Evolutionary conservation across 2,113 vertebrate species (phyloP).

Genomic region (Pagrus major): DNA sequence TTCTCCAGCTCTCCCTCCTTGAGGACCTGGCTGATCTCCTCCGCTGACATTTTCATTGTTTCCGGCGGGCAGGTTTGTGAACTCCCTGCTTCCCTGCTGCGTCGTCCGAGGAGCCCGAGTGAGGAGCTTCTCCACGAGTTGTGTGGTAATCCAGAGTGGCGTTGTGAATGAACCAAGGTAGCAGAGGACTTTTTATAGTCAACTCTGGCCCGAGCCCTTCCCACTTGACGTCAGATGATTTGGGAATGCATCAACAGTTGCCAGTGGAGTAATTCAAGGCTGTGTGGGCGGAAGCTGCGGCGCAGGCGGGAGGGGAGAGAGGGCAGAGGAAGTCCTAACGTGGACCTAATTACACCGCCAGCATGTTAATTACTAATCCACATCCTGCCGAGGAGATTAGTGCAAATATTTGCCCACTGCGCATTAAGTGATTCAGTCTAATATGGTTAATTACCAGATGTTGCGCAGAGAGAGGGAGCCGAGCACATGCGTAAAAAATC

Average conservation of each 20-base stretch:
- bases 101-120: conserved; percentile 42
- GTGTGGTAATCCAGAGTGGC: conserved; percentile 68
- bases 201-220: conserved; percentile 48
- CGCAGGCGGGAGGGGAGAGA: conserved; percentile 21
- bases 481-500: conserved; percentile 8
- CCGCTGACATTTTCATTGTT: conserved; percentile 88
- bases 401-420: conserved; percentile 59
- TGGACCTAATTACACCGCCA: conserved; percentile 60
- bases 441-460: conserved; percentile 35
- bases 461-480: not conserved
- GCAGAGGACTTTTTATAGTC: conserved; percentile 53
- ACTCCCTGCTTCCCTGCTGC: conserved; percentile 7
- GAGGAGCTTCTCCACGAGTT: conserved; percentile 45
- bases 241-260: conserved; percentile 76
- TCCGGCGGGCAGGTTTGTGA: not conserved
- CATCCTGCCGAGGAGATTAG: conserved; percentile 57
- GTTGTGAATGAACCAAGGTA: conserved; percentile 66
- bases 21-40: conserved; percentile 84
- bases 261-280: conserved; percentile 73
- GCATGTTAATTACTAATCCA: conserved; percentile 74
- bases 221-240: conserved; percentile 79
- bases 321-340: conserved; percentile 71
- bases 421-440: conserved; percentile 32
- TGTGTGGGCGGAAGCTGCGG: conserved; percentile 67
- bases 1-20: conserved; percentile 97